Conservation (phyloP, 1,140 invertebrate genomes). For the Euura saliciscinereae region DNA sequence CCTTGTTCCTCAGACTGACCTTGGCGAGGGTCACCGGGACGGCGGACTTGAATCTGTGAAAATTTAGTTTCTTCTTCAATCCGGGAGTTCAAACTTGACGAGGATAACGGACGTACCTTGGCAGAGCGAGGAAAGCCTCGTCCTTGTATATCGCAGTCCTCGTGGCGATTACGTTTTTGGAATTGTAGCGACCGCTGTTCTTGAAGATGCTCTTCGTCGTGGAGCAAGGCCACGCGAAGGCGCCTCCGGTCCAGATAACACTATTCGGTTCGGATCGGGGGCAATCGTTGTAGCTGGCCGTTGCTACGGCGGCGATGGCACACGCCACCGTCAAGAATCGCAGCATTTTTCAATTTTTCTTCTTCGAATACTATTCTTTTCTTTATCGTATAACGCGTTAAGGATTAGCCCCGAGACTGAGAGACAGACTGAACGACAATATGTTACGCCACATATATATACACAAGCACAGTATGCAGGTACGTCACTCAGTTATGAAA, state of each 20-base stretch:
- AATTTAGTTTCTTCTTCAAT: neutral
- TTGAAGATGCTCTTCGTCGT: conserved; percentile 61
- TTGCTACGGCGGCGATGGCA: conserved; percentile 20
- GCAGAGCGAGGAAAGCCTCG: conserved; percentile 61
- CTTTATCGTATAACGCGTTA: conserved; percentile 1
- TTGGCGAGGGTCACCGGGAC: conserved; percentile 63
- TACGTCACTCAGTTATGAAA: neutral
- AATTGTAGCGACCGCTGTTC: conserved; percentile 60
- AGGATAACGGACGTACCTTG: conserved; percentile 50
- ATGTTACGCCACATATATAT: conserved; percentile 38
- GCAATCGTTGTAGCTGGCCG: neutral
- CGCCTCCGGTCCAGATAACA: conserved; percentile 55
- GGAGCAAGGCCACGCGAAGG: conserved; percentile 62
- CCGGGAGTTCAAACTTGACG: neutral
- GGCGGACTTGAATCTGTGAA: conserved; percentile 50
- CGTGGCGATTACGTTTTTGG: conserved; percentile 66
- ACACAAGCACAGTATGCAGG: conserved; percentile 3
- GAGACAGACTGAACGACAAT: conserved; percentile 25
- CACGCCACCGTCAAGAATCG: conserved; percentile 15
- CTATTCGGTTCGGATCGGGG: neutral
- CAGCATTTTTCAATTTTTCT: neutral
- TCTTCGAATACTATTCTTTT: neutral
- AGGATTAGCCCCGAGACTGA: neutral
- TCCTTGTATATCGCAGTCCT: conserved; percentile 62
- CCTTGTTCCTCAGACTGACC: conserved; percentile 51